Conservation (phyloP, 2,888 invertebrate genomes). For the Mesoligia furuncula region DNA sequence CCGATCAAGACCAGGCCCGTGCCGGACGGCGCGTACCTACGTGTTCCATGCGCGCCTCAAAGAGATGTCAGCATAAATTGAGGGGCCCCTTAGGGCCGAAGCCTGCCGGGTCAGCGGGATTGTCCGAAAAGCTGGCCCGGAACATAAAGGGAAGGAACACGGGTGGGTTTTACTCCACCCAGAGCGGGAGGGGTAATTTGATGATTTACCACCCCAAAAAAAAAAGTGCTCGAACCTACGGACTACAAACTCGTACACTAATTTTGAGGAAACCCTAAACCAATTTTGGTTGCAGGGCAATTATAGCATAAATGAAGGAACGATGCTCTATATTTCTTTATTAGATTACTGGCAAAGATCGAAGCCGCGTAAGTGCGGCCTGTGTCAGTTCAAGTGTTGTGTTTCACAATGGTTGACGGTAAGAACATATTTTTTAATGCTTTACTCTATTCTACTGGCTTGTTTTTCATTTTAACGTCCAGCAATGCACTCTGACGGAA, state of each 20-base stretch:
- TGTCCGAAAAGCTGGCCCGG: too few species aligned
- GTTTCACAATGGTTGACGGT: conserved; percentile 77
- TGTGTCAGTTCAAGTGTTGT: conserved; percentile 46
- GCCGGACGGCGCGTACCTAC: too few species aligned
- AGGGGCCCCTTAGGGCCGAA: too few species aligned
- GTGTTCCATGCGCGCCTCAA: too few species aligned
- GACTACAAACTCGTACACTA: background rate
- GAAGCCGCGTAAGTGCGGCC: conserved; percentile 59
- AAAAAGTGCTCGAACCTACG: too few species aligned
- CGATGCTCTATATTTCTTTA: conserved; percentile 34
- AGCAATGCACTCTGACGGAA: background rate
- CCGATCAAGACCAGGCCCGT: too few species aligned
- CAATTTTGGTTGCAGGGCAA: background rate
- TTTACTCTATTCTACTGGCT: background rate
- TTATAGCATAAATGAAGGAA: background rate
- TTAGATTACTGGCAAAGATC: conserved; percentile 54
- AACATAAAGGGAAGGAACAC: too few species aligned
- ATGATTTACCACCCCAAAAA: too few species aligned
- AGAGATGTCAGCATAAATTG: too few species aligned
- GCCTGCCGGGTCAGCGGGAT: too few species aligned
- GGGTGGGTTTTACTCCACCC: too few species aligned
- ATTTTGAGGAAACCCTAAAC: background rate
- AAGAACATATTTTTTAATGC: conserved; percentile 46
- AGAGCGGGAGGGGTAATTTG: too few species aligned
- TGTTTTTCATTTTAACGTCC: background rate